Percentiles rank a stretch among this genome's conserved stretches.
Conservation (phyloP, 2,888 invertebrate genomes). For the Scrobipalpa costella region DNA sequence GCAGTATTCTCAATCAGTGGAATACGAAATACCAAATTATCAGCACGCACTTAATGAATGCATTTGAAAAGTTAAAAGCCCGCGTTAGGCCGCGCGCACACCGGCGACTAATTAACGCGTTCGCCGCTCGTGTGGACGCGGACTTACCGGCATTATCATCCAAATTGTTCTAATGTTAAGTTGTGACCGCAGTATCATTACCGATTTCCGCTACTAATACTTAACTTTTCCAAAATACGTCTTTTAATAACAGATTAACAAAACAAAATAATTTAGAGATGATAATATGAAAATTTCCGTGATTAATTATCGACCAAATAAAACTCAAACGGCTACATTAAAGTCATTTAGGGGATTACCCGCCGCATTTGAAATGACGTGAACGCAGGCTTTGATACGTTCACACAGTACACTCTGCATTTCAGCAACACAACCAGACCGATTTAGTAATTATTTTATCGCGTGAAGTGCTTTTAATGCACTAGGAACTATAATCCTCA, state of each 20-base stretch:
- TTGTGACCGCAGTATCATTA: conserved; percentile 59
- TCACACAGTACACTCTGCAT: conserved; percentile 53
- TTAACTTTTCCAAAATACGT: neutral
- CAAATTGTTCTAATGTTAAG: conserved; percentile 77
- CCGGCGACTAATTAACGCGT: conserved; percentile 69
- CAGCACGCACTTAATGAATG: conserved; percentile 66
- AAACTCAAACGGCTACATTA: neutral
- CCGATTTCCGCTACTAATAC: conserved; percentile 48
- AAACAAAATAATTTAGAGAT: neutral
- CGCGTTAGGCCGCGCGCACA: conserved; percentile 60
- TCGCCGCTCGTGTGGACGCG: conserved; percentile 61
- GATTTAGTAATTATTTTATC: conserved; percentile 79
- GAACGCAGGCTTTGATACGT: conserved; percentile 28
- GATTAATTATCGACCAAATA: neutral
- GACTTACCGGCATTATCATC: conserved; percentile 77
- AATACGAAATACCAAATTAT: conserved; percentile 58
- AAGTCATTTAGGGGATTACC: conserved; percentile 23
- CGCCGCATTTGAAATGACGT: conserved; percentile 26
- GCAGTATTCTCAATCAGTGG: conserved; percentile 25
- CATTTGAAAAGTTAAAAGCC: conserved; percentile 79
- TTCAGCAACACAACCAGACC: conserved; percentile 64
- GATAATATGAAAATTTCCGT: neutral
- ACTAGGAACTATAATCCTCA: conserved; percentile 79
- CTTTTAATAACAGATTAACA: neutral
- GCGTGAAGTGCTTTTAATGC: conserved; percentile 77